Base-by-base conservation (phyloP, 2,113 vertebrate species). In the Euleptes europaea region DNA sequence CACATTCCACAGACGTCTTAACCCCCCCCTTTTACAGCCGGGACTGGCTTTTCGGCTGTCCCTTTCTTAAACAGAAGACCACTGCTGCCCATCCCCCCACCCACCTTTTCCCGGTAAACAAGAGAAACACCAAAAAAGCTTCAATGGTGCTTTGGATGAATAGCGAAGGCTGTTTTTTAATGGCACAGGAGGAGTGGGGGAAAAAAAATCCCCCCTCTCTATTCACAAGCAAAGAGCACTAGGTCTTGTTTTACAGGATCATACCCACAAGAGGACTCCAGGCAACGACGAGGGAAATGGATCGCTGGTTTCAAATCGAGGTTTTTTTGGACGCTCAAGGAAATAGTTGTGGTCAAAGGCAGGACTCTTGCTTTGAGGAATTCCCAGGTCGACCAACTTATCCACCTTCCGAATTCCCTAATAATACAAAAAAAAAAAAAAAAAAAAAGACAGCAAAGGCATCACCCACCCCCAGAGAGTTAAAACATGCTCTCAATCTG, bases 1-100 rank as follows among this genome's bases (percentile, higher is more conserved):
- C 92, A n/a, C 92, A 95, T 95, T 93, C 93, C 94, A 93, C 84
- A 84, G 85, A 89, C 80, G 84, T 89, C 90, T 94, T 94, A 88
- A 33, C 38, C 23, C 15, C 9, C 33, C 19, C 6, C 4, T 57
- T 69, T 78, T 76, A 91, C 91, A 95, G 91, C 89, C 31, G 17
- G 84, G 82, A n/a, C 23, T 78, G 87, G 49, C 88, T 84, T 33
- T 73, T 88, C 87, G 54, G 21, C 74, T 10, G 42, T 79, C 81
- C 72, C 10, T 76, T 67, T 12, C 63, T 33, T 7, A 33, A 72
- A 79, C 31, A 72, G 75, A 69, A 63, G 51, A 79, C 76, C 13
- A 47, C 38, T 3, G 8, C 23, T 9, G 31, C 3, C 42, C 14
- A 1, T 76, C 75, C 85, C 79, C 78, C 86, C 87, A 81, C 70